phyloP scores from a whole-genome alignment of 1,140 invertebrate species.

The Eciton burchellii region DNA sequence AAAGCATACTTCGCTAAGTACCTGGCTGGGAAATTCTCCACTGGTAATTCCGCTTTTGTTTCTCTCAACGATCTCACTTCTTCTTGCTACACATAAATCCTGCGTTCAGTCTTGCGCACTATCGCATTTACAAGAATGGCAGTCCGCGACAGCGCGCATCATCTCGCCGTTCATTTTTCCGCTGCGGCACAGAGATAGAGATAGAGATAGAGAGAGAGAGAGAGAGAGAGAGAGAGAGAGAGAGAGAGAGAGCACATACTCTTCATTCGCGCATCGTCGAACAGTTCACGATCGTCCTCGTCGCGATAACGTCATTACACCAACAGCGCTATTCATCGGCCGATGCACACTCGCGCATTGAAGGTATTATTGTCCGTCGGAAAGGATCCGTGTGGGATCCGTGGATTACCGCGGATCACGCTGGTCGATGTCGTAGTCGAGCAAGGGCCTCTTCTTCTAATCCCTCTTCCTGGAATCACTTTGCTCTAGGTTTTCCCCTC shows the following conservation, averaged over 20 bases:
- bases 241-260: conserved; percentile 46
- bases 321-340: conserved; percentile 14
- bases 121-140: not conserved
- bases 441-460: not conserved
- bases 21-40: not conserved
- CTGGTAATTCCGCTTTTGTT: not conserved
- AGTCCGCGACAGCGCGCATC: conserved; percentile 32
- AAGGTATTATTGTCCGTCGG: conserved; percentile 6
- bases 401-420: not conserved
- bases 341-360: conserved; percentile 16
- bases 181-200: no score
- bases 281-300: conserved; percentile 28
- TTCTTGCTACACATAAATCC: conserved; percentile 16
- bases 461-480: not conserved
- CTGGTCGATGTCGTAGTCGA: not conserved
- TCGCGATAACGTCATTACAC: conserved; percentile 22
- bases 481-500: not conserved
- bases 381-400: not conserved
- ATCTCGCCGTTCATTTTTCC: not conserved
- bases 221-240: no score
- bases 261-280: conserved; percentile 7
- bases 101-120: conserved; percentile 6
- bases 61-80: conserved; percentile 11
- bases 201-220: no score
- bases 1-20: not conserved